Conservation (phyloP, 2,113 vertebrate species). For the Nycticebus coucang region DNA sequence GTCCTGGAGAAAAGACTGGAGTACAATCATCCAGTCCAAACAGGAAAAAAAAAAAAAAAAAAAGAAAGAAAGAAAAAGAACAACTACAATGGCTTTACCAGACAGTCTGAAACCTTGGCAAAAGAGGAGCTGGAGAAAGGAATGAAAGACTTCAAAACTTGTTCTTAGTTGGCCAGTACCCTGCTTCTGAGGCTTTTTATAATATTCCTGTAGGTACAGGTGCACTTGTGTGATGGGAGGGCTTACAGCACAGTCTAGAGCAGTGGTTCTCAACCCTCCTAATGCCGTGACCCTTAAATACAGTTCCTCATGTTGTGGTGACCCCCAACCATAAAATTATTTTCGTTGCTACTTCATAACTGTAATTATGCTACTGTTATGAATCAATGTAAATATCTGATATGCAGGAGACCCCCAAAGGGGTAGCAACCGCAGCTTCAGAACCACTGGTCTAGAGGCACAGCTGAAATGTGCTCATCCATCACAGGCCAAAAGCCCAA, state of each 20-base stretch:
- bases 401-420: too few species aligned
- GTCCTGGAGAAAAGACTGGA: background rate
- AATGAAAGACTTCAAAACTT: background rate
- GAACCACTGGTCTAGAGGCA: background rate
- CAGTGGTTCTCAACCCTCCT: too few species aligned
- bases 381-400: too few species aligned
- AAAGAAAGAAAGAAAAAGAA: background rate
- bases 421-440: too few species aligned
- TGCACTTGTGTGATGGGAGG: background rate
- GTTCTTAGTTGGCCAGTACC: background rate
- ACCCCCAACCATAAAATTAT: too few species aligned
- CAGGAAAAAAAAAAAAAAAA: background rate
- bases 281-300: too few species aligned
- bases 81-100: background rate
- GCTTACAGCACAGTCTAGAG: background rate
- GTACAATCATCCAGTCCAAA: background rate
- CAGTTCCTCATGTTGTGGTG: too few species aligned
- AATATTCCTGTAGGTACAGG: background rate
- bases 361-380: too few species aligned
- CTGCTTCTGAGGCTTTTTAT: background rate
- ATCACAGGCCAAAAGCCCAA: background rate
- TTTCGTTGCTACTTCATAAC: too few species aligned
- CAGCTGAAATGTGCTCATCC: background rate
- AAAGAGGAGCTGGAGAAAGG: background rate
- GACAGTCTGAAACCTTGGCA: background rate